These are phyloP conservation scores for Gopherus flavomarginatus DNA, from an alignment of 2,113 vertebrate species.

Conservation along the genomic window DNA sequence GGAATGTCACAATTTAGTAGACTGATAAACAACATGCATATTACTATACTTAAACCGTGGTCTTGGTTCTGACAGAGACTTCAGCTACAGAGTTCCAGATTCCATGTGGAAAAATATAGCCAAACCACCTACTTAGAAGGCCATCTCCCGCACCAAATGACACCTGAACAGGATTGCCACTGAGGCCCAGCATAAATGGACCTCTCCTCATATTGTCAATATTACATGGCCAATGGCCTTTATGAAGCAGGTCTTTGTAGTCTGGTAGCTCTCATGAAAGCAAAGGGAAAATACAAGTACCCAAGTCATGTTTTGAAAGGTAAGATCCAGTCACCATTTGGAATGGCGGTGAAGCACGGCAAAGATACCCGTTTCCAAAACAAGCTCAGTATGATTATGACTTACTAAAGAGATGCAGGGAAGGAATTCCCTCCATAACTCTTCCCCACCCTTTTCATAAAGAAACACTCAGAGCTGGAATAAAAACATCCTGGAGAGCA, in stretches of 20 bases:
- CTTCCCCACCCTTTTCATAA: background rate
- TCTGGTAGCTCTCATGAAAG: background rate
- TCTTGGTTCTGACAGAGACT: background rate
- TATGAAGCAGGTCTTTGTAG: conserved; percentile 26
- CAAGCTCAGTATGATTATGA: conserved; percentile 22
- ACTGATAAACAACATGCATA: background rate
- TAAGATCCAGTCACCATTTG: background rate
- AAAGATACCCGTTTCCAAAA: conserved; percentile 14
- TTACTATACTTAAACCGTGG: background rate
- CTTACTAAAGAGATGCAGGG: conserved; percentile 11
- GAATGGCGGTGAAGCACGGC: conserved; percentile 8
- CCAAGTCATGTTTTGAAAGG: background rate
- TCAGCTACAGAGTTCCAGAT: background rate
- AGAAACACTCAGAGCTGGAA: background rate
- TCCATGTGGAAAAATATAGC: accelerated
- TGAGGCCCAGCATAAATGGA: background rate
- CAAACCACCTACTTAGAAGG: background rate
- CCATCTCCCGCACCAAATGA: background rate
- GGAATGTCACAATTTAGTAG: background rate
- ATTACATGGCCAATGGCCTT: conserved; percentile 39
- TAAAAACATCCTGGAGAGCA: background rate
- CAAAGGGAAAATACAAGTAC: conserved; percentile 34
- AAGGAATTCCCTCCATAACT: conserved; percentile 24
- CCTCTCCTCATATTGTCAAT: background rate
- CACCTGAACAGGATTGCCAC: background rate